These are phyloP conservation scores for Drosophila jambulina DNA, from an alignment of 1,140 invertebrate genomes.

Conservation along the genomic window DNA sequence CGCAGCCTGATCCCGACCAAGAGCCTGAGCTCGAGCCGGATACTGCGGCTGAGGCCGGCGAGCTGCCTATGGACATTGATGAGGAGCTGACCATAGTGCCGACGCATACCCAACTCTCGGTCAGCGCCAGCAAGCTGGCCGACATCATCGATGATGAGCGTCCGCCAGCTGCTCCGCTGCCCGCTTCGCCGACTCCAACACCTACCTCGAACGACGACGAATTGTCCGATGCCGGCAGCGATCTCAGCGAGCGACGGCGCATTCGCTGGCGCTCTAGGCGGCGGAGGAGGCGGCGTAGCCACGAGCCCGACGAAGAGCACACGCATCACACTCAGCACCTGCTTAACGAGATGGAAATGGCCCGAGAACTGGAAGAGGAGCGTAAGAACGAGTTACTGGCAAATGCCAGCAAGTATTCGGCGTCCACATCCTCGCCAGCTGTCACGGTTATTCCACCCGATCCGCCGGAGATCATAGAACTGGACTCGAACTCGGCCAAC, in stretches of 20 bases:
- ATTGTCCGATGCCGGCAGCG: slow-evolving; percentile 50
- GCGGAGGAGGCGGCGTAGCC: slow-evolving; percentile 51
- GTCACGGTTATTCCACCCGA: slow-evolving; percentile 75
- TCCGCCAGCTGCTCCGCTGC: slow-evolving; percentile 75
- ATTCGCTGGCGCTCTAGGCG: slow-evolving; percentile 56
- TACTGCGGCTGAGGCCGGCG: slow-evolving; percentile 56
- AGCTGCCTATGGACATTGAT: slow-evolving; percentile 81
- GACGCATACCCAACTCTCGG: slow-evolving; percentile 71
- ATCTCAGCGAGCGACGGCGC: slow-evolving; percentile 52
- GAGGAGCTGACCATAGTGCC: slow-evolving; percentile 78
- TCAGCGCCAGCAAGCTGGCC: slow-evolving; percentile 62
- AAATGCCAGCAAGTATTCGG: slow-evolving; percentile 75
- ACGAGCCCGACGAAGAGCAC: slow-evolving; percentile 69
- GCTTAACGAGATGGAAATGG: slow-evolving; percentile 79
- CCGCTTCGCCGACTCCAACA: slow-evolving; percentile 75
- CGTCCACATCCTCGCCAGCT: slow-evolving; percentile 77
- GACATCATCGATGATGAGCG: slow-evolving; percentile 75
- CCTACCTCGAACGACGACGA: slow-evolving; percentile 72
- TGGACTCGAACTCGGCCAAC: slow-evolving; percentile 79
- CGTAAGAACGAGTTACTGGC: slow-evolving; percentile 77
- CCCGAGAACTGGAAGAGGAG: slow-evolving; percentile 74
- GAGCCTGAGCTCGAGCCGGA: slow-evolving; percentile 11
- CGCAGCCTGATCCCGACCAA: slow-evolving; percentile 4
- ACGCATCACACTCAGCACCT: slow-evolving; percentile 81
- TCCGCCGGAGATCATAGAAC: slow-evolving; percentile 80